Evolutionary conservation across 2,888 invertebrate species (phyloP).

Genomic region (Rhimphoctona megacephalus): DNA sequence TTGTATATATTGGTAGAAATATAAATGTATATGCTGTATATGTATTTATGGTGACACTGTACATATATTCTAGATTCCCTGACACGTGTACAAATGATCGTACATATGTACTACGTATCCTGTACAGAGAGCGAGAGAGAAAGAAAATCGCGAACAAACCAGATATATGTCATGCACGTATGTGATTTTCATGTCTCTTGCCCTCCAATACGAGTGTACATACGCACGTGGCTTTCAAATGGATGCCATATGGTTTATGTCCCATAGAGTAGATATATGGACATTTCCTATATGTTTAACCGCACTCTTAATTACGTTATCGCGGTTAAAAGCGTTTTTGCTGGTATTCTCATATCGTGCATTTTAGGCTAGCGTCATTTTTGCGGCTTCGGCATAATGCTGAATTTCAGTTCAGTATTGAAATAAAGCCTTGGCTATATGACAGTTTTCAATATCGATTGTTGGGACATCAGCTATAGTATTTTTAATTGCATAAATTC

Average conservation of each 20-base stretch:
- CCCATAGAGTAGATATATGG: conserved; percentile 42
- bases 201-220: conserved; percentile 6
- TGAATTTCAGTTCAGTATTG: not conserved
- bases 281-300: conserved; percentile 56
- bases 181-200: conserved; percentile 32
- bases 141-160: conserved; percentile 37
- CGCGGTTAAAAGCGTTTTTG: conserved; percentile 69
- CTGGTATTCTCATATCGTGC: conserved; percentile 20
- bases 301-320: conserved; percentile 71
- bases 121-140: conserved; percentile 25
- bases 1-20: not conserved
- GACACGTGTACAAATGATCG: conserved; percentile 63
- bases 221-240: conserved; percentile 54
- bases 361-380: conserved; percentile 17
- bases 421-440: not conserved
- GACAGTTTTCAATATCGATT: not conserved
- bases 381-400: not conserved
- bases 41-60: conserved; percentile 13
- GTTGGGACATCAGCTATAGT: not conserved
- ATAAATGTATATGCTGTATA: not conserved
- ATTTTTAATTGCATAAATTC: not conserved
- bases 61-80: conserved; percentile 49
- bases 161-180: conserved; percentile 49
- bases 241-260: conserved; percentile 67
- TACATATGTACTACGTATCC: conserved; percentile 65